phyloP scores from a whole-genome alignment of 2,888 invertebrate genomes.

The Abscondita cerata region DNA sequence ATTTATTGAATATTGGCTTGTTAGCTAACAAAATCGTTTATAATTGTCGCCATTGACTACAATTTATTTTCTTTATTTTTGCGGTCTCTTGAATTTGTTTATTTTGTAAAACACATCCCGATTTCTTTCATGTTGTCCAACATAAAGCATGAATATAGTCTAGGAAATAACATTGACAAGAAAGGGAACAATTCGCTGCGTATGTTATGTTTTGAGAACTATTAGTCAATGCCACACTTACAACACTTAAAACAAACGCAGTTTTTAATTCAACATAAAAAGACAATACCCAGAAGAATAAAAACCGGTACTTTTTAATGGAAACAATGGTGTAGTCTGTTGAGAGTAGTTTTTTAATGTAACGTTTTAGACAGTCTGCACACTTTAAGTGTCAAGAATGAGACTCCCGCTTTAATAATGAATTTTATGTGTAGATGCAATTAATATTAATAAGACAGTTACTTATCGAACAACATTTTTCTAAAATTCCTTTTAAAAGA shows the following conservation, averaged over 20 bases:
- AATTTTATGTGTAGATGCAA: too few relatives aligned
- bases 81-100: constrained; percentile 13
- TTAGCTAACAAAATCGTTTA: constrained; percentile 31
- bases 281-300: constrained; percentile 19
- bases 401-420: too few relatives aligned
- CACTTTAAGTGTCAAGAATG: constrained; percentile 12
- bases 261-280: constrained; percentile 25
- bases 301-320: constrained; percentile 6
- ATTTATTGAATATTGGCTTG: constrained; percentile 30
- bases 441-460: too few relatives aligned
- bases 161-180: constrained; percentile 34
- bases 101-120: constrained; percentile 1
- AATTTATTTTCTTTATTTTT: constrained; percentile 27
- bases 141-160: constrained; percentile 14
- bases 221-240: constrained; percentile 43
- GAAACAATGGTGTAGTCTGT: constrained; percentile 1
- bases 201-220: constrained; percentile 39
- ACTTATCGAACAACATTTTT: too few relatives aligned
- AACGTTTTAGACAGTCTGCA: constrained; percentile 1
- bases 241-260: constrained; percentile 38
- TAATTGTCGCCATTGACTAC: constrained; percentile 33
- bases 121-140: constrained; percentile 7
- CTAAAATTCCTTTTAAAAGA: too few relatives aligned
- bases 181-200: constrained; percentile 30
- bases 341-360: not conserved